phyloP scores from a whole-genome alignment of 2,113 vertebrate genomes.

The Calonectris borealis region DNA sequence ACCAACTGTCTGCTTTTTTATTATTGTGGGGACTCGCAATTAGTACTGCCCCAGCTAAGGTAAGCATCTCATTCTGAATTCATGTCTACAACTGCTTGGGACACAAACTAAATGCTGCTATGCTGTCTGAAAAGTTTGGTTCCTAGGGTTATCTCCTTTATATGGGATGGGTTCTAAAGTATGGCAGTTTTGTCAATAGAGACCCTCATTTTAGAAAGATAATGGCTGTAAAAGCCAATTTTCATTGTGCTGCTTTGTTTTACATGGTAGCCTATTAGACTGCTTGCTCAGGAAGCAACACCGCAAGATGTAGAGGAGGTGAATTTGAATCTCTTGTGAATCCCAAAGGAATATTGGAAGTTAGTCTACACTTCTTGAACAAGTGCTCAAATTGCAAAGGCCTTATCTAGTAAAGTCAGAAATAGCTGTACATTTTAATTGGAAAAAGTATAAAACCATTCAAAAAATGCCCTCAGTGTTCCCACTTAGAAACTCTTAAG shows the following conservation, averaged over 20 bases:
- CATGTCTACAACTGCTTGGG: not conserved
- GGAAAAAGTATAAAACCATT: not conserved
- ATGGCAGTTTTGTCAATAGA: not conserved
- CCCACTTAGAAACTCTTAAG: not conserved
- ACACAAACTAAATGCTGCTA: not conserved
- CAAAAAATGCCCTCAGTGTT: not conserved
- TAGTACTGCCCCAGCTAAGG: not conserved
- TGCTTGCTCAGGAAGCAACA: not conserved
- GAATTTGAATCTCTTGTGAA: not conserved
- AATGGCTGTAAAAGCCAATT: not conserved
- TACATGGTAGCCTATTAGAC: not conserved
- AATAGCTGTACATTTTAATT: not conserved
- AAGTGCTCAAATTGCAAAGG: not conserved
- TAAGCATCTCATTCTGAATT: not conserved
- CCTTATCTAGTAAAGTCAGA: not conserved
- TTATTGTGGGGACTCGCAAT: not conserved
- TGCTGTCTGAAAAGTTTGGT: not conserved
- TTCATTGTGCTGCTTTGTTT: not conserved
- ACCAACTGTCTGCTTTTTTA: not conserved
- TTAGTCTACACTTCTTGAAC: not conserved
- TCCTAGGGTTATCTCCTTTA: not conserved
- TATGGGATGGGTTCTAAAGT: not conserved
- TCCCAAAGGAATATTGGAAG: not conserved
- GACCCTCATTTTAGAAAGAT: not conserved
- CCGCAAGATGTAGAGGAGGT: rapidly evolving